A percentile compares a stretch with the other conserved stretches of the same genome.
These are phyloP conservation scores for Drosophila lacteicornis DNA, from an alignment of 1,140 invertebrate species.

Conservation along the genomic window DNA sequence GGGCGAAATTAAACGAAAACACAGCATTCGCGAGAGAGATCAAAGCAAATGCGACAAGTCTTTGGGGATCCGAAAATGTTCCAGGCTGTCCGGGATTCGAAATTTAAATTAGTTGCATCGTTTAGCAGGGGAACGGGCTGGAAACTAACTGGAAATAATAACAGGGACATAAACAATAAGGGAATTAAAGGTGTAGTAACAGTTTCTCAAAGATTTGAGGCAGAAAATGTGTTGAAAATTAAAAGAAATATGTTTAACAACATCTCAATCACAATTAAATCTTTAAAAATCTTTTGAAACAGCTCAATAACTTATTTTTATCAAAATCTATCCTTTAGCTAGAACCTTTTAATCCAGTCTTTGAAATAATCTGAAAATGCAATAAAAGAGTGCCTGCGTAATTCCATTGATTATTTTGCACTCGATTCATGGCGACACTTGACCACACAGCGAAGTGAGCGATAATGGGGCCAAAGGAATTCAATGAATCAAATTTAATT, in stretches of 20 bases:
- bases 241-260: no score
- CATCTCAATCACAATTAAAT: no score
- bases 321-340: neutral
- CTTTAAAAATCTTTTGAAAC: no score
- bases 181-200: no score
- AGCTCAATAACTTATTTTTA: no score
- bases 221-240: no score
- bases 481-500: constrained; percentile 44
- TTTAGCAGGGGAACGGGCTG: neutral
- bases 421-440: constrained; percentile 13
- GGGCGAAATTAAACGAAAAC: constrained; percentile 53
- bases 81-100: constrained; percentile 9
- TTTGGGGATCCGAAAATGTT: constrained; percentile 16
- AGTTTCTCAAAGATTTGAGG: neutral
- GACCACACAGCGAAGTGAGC: constrained; percentile 9
- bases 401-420: neutral
- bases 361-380: neutral
- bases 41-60: constrained; percentile 44
- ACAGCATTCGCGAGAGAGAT: constrained; percentile 46
- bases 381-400: neutral
- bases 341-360: neutral
- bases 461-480: constrained; percentile 25
- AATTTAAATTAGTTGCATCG: constrained; percentile 42
- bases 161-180: no score
- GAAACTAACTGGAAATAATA: neutral